Percentiles rank a stretch among this genome's conserved stretches.
phyloP scores from a whole-genome alignment of 1,140 invertebrate genomes.

The Cryptotermes secundus region DNA sequence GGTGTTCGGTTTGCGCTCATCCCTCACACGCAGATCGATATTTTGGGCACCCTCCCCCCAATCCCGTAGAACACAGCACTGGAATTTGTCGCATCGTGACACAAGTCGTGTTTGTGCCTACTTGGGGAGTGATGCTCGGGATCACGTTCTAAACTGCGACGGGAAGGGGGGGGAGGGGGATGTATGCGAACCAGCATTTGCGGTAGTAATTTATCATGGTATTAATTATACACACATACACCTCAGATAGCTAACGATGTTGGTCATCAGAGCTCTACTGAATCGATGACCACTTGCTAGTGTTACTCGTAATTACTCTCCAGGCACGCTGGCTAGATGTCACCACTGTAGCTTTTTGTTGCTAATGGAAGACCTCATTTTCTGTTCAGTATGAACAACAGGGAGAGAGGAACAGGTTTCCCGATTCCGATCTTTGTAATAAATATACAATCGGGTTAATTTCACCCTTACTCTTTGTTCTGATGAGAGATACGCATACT shows the following conservation, averaged over 20 bases:
- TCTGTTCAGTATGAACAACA: neutral
- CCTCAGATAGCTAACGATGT: conserved; percentile 11
- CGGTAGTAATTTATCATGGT: neutral
- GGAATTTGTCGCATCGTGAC: neutral
- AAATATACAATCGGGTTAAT: neutral
- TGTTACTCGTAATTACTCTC: neutral
- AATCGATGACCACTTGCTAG: too few species aligned
- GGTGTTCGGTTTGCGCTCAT: conserved; percentile 9
- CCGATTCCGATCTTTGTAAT: conserved; percentile 7
- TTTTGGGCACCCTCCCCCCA: neutral
- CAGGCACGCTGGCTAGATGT: neutral
- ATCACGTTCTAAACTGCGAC: neutral
- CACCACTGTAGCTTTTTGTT: neutral
- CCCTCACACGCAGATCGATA: neutral
- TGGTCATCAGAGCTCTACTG: neutral
- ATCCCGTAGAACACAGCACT: neutral
- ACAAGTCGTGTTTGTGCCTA: neutral
- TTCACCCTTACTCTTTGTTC: neutral
- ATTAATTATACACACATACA: neutral
- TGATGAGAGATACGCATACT: neutral
- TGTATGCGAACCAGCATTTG: conserved; percentile 7
- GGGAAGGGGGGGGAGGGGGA: neutral
- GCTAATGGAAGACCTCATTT: neutral
- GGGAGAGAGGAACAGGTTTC: neutral
- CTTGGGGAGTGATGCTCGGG: neutral